Percentiles rank a stretch among this genome's conserved stretches.
Evolutionary conservation across 2,113 vertebrate genomes (phyloP).

Genomic region (Puffinus mauretanicus): DNA sequence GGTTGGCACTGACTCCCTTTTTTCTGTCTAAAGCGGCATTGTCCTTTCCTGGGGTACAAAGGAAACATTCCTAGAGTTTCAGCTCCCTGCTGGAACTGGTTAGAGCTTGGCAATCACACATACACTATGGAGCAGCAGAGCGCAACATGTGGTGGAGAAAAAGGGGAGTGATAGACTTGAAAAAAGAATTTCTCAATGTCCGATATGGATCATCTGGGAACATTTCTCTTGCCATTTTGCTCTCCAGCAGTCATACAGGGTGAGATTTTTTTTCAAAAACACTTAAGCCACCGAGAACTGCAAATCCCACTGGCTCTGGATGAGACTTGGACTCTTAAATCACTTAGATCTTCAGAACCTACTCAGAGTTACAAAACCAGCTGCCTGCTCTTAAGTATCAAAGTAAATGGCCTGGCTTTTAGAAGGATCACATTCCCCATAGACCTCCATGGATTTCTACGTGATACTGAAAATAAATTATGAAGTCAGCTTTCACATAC

Average conservation of each 20-base stretch:
- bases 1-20: neutral
- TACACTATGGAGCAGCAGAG: neutral
- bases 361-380: neutral
- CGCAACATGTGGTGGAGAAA: neutral
- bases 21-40: neutral
- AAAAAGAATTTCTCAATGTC: neutral
- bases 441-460: neutral
- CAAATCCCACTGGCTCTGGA: neutral
- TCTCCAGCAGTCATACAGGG: neutral
- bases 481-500: neutral
- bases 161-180: neutral
- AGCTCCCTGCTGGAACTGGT: neutral
- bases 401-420: neutral
- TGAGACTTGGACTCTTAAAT: neutral
- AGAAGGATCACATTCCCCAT: rapidly evolving
- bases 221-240: neutral
- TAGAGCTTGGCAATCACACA: neutral
- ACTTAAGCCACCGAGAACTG: neutral
- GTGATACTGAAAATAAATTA: neutral
- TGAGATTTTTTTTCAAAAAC: neutral
- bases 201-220: neutral
- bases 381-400: neutral
- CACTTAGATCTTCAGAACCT: neutral
- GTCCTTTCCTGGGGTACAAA: neutral
- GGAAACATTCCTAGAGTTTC: neutral